Conservation (phyloP, 53 echinoderm and acorn worm genomes). For the Glandiceps talaboti region DNA sequence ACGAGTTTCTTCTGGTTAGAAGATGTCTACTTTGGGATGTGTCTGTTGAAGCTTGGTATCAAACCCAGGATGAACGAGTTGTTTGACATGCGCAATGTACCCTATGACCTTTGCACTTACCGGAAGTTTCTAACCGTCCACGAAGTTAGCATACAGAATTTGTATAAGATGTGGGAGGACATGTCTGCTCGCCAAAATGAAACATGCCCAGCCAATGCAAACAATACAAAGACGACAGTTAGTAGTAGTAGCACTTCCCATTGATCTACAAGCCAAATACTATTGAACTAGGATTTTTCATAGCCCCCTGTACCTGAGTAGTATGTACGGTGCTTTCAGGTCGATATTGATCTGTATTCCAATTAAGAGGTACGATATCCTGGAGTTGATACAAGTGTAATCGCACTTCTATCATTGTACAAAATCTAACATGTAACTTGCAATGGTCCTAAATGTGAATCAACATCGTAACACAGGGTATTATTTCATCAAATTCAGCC, state of each 20-base stretch:
- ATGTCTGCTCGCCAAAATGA: background rate
- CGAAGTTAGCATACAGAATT: conserved; percentile 12
- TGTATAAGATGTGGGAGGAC: conserved; percentile 35
- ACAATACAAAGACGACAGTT: background rate
- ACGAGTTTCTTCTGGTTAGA: conserved; percentile 27
- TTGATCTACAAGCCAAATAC: background rate
- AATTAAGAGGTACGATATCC: too few relatives aligned
- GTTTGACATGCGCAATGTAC: conserved; percentile 18
- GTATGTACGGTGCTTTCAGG: background rate
- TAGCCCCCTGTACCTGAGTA: background rate
- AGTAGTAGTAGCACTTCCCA: background rate
- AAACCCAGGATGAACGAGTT: conserved; percentile 10
- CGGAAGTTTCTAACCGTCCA: conserved; percentile 21
- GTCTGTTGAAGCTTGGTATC: conserved; percentile 32
- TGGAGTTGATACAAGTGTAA: too few relatives aligned
- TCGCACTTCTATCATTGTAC: too few relatives aligned
- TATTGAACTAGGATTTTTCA: background rate
- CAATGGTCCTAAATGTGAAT: too few relatives aligned
- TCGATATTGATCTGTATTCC: too few relatives aligned
- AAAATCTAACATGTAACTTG: too few relatives aligned
- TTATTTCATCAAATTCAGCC: too few relatives aligned
- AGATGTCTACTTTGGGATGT: conserved; percentile 42
- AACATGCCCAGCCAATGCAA: background rate
- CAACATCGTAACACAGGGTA: too few relatives aligned
- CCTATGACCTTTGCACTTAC: conserved; percentile 27